Percentiles rank a stretch among this genome's conserved stretches.
Conservation (phyloP, 1,140 invertebrate species). For the Brachionus rubens region DNA sequence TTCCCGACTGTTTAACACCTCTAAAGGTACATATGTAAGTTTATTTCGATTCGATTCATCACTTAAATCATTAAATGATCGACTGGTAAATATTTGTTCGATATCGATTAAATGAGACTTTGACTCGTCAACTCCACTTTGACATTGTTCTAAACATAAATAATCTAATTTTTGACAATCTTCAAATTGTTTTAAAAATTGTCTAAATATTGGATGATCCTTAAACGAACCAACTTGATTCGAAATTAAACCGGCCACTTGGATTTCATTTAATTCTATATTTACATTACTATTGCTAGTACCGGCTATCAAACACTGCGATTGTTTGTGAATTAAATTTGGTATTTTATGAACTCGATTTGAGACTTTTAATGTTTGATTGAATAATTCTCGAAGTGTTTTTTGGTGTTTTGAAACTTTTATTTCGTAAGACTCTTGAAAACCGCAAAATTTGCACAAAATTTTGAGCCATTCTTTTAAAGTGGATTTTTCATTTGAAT, state of each 20-base stretch:
- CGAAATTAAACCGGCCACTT: neutral
- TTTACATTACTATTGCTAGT: neutral
- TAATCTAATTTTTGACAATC: neutral
- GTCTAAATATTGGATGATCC: neutral
- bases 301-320: neutral
- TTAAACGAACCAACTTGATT: neutral
- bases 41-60: neutral
- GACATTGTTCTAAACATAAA: neutral
- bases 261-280: neutral
- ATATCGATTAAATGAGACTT: neutral
- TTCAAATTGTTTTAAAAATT: neutral
- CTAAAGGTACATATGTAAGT: conserved; percentile 25
- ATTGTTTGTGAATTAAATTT: neutral
- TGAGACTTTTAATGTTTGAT: neutral
- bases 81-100: neutral
- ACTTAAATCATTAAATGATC: neutral
- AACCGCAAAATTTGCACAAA: conserved; percentile 9
- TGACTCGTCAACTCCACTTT: conserved; percentile 1
- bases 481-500: neutral
- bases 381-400: conserved; percentile 5
- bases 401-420: neutral
- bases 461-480: conserved; percentile 37
- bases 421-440: neutral
- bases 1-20: neutral
- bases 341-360: neutral